Base-by-base conservation (phyloP, 2,113 vertebrate genomes). In the Anolis sagrei region DNA sequence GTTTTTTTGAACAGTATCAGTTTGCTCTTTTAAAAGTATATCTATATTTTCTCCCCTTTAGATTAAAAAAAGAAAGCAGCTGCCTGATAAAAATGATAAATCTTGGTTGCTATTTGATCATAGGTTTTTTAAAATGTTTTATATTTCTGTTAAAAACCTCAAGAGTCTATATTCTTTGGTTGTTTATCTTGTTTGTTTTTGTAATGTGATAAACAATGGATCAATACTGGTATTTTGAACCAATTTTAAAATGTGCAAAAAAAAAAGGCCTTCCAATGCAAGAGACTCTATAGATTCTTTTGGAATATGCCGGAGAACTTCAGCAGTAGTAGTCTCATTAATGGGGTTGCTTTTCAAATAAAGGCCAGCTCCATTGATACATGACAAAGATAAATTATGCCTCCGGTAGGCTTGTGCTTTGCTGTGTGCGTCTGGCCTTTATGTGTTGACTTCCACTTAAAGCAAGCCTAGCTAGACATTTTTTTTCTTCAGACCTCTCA, bases 281-380 rank as follows among this genome's bases (percentile, higher is more conserved):
- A 9, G 70, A 90, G 66, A 61, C 68, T 11, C 49, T 48, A 82
- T 73, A 82, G 86, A 91, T 93, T 79, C 88, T 44, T 87, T 86
- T 11, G 86, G 82, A 86, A 84, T 9, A 27, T 81, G 86, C 78
- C 70, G 79, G 90, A 91, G 86, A 90, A 93, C 82, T 91, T 93
- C 62, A 68, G 77, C 84, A 85, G 72, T 76, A 76, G 84, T 84
- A 82, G 94, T 92, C 87, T 90, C 91, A 76, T 93, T 95, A 92
- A 95, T 96, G 93, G 93, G 90, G 91, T 84, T 93, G 92, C 93
- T 94, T 95, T 90, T 93, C 91, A 92, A 88, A 93, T 78, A 95
- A 95, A 96, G 95, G 95, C 94, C 94, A 93, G 7, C 82, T 88
- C 93, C 90, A 81, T 4, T 90, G 92, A 82, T 94, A 93, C 90